Conservation (phyloP, 1,140 invertebrate genomes). For the Trachymyrmex septentrionalis region DNA sequence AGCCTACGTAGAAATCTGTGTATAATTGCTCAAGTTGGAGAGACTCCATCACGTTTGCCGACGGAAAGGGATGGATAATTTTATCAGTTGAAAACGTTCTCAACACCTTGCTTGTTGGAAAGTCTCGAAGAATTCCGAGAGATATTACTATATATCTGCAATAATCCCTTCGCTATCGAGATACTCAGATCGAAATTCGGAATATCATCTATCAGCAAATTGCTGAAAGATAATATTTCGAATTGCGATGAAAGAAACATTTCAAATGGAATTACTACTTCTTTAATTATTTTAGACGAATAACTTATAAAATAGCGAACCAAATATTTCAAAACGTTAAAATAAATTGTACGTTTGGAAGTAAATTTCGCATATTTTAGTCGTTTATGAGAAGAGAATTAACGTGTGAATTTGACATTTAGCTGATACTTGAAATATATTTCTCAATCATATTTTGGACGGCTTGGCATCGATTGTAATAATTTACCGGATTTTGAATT, state of each 20-base stretch:
- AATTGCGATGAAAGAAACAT: not conserved
- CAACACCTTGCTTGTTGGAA: not conserved
- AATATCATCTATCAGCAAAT: not conserved
- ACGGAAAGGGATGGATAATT: not conserved
- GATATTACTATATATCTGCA: not conserved
- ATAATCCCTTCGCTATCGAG: not conserved
- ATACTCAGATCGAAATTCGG: not conserved
- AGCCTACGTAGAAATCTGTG: not conserved
- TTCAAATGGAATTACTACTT: not conserved
- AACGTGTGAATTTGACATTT: not conserved
- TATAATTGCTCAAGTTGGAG: conserved; percentile 25
- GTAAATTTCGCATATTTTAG: not conserved
- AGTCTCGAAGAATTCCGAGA: not conserved
- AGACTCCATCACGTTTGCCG: not conserved
- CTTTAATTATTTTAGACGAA: not conserved
- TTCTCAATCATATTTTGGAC: not conserved
- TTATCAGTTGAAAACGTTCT: not conserved
- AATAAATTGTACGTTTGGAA: not conserved
- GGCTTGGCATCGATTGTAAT: not conserved
- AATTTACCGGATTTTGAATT: not conserved
- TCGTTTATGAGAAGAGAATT: not conserved
- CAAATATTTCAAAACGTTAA: not conserved
- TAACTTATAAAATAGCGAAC: not conserved
- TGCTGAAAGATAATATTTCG: not conserved
- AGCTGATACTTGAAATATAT: not conserved